A percentile compares a stretch with the other conserved stretches of the same genome.
Evolutionary conservation across 2,113 vertebrate genomes (phyloP).

Genomic region (Ailurus styani): DNA sequence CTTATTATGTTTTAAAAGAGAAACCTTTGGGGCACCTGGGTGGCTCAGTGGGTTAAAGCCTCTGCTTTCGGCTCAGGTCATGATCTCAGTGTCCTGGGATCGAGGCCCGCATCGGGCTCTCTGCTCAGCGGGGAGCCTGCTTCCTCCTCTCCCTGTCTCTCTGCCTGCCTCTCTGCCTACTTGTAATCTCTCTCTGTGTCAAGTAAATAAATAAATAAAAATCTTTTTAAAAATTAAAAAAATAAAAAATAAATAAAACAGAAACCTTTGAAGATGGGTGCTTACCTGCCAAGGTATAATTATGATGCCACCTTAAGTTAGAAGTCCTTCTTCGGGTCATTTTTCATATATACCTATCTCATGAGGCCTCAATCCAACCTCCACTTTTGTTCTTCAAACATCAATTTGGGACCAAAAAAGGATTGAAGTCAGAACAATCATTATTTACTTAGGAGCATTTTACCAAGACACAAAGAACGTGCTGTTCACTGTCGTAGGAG

Average conservation of each 20-base stretch:
- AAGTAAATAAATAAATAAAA: no score
- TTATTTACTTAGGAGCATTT: conserved; percentile 25
- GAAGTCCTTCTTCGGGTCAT: conserved; percentile 53
- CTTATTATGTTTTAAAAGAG: conserved; percentile 77
- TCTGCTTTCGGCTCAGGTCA: no score
- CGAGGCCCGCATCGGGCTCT: no score
- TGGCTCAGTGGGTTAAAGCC: no score
- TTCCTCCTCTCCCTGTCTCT: no score
- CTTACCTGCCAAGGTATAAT: conserved; percentile 67
- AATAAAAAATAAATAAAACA: no score
- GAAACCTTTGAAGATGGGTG: conserved; percentile 72
- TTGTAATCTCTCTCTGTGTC: no score
- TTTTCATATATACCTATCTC: not conserved
- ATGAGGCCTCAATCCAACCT: conserved; percentile 52
- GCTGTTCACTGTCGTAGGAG: not conserved
- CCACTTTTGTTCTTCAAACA: conserved; percentile 34
- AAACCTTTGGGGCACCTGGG: no score
- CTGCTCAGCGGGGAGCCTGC: no score
- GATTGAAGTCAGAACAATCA: conserved; percentile 19
- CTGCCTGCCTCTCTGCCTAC: no score
- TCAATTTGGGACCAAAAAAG: conserved; percentile 7
- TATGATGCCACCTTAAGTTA: conserved; percentile 58
- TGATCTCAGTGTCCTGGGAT: no score
- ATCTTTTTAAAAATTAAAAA: no score
- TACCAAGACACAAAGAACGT: conserved; percentile 19